Evolutionary conservation across 2,888 invertebrate species (phyloP).

Genomic region (Dolomedes plantarius): DNA sequence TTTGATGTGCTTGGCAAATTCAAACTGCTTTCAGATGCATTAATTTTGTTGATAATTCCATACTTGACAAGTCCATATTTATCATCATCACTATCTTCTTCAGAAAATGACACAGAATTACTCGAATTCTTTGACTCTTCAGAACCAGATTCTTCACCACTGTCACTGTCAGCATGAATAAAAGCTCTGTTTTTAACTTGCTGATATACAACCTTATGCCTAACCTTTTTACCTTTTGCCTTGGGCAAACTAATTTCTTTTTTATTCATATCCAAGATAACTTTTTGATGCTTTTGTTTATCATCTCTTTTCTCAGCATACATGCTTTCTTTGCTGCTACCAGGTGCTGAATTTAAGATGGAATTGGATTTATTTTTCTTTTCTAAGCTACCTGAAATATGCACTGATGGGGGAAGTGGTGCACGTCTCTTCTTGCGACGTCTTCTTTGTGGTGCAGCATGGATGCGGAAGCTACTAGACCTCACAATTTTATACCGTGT

Average conservation of each 20-base stretch:
- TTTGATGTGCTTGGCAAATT: conserved; percentile 24
- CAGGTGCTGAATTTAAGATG: neutral
- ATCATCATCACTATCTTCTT: conserved; percentile 46
- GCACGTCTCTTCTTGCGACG: conserved; percentile 46
- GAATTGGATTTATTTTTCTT: neutral
- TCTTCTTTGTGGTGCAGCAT: conserved; percentile 10
- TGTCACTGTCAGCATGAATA: conserved; percentile 2
- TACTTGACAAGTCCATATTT: conserved; percentile 54
- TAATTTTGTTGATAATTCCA: conserved; percentile 14
- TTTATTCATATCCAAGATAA: neutral
- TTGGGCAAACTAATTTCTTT: neutral
- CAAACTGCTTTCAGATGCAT: neutral
- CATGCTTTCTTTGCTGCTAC: neutral
- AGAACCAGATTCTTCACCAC: conserved; percentile 2
- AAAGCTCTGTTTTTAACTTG: neutral
- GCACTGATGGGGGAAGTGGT: conserved; percentile 24
- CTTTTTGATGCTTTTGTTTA: neutral
- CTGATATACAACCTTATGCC: neutral
- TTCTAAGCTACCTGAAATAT: neutral
- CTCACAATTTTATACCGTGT: conserved; percentile 20
- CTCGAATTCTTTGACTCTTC: conserved; percentile 30
- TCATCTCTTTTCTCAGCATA: neutral
- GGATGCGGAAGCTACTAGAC: conserved; percentile 8
- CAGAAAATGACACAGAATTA: conserved; percentile 44
- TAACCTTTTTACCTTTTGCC: neutral